Evolutionary conservation across 2,888 invertebrate species (phyloP).

Genomic region (Acronicta alni): DNA sequence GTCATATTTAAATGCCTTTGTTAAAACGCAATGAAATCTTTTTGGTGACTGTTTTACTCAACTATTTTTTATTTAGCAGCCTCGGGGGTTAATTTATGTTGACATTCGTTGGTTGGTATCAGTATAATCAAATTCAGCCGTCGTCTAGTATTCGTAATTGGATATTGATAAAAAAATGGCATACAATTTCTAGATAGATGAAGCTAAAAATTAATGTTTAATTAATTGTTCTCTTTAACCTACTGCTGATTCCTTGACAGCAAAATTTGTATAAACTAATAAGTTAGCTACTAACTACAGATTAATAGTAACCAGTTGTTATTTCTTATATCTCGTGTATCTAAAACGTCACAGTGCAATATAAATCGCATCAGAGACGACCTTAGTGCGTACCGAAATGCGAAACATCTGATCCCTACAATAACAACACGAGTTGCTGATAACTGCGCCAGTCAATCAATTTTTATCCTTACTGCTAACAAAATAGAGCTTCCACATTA

Average conservation of each 20-base stretch:
- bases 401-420: slow-evolving; percentile 38
- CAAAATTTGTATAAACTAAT: too few species aligned
- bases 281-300: too few species aligned
- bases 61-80: neutral
- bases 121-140: too few species aligned
- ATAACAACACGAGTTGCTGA: slow-evolving; percentile 52
- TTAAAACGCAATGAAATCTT: neutral
- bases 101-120: too few species aligned
- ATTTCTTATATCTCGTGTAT: neutral
- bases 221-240: too few species aligned
- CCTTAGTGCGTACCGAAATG: slow-evolving; percentile 24
- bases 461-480: slow-evolving; percentile 3
- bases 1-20: too few species aligned
- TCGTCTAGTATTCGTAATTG: too few species aligned
- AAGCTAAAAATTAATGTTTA: too few species aligned
- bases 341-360: neutral
- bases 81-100: too few species aligned
- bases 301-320: neutral
- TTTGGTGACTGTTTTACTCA: neutral
- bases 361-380: slow-evolving; percentile 4
- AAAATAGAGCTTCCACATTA: slow-evolving; percentile 3
- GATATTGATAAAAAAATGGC: too few species aligned
- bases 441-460: slow-evolving; percentile 29
- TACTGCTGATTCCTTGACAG: too few species aligned
- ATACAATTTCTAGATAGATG: too few species aligned